A percentile compares a stretch with the other conserved stretches of the same genome.
Conservation (phyloP, 2,113 vertebrate species). For the Apodemus sylvaticus region DNA sequence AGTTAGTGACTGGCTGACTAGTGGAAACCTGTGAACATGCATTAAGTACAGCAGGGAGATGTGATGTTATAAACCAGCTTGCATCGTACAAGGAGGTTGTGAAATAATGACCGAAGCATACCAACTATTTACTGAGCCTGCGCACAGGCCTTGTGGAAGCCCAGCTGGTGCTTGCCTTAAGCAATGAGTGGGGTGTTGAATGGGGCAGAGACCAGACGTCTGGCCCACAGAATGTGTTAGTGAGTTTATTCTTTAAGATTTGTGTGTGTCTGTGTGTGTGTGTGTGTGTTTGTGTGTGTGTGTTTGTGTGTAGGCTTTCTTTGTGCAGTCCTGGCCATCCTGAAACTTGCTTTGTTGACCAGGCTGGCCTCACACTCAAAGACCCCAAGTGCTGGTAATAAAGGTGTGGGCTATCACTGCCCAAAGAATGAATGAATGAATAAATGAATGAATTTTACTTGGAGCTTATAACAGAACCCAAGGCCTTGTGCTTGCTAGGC, state of each 20-base stretch:
- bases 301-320: neutral
- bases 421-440: neutral
- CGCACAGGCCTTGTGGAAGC: neutral
- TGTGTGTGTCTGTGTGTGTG: neutral
- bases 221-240: accelerated
- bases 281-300: neutral
- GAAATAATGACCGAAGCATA: neutral
- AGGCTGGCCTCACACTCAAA: neutral
- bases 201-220: no score
- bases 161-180: neutral
- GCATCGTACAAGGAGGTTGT: neutral
- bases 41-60: neutral
- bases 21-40: neutral
- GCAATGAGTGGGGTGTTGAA: neutral
- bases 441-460: neutral
- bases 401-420: neutral
- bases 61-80: neutral
- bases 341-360: neutral
- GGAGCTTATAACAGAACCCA: neutral
- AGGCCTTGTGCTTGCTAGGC: neutral
- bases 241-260: neutral
- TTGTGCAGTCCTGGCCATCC: neutral
- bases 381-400: neutral
- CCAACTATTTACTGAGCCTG: neutral
- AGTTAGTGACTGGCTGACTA: no score